Evolutionary conservation across 2,888 invertebrate genomes (phyloP).

Genomic region (Crocallis elinguaria): DNA sequence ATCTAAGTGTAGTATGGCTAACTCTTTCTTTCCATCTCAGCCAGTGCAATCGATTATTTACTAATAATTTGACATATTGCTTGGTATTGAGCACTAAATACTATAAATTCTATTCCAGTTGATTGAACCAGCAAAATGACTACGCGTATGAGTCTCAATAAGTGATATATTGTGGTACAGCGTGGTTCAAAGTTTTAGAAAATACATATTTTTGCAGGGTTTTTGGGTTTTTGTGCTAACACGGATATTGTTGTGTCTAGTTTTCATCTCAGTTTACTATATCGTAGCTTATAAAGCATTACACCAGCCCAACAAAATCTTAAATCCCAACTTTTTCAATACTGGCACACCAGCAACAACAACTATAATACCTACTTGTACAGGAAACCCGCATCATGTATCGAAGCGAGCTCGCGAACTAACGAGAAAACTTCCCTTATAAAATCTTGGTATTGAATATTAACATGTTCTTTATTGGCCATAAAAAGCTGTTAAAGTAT

Average conservation of each 20-base stretch:
- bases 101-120: no score
- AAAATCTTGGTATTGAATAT: constrained; percentile 77
- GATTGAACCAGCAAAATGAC: no score
- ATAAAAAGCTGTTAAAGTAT: constrained; percentile 57
- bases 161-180: no score
- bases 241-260: not conserved
- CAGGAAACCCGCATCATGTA: constrained; percentile 41
- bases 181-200: no score
- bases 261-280: not conserved
- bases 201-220: no score
- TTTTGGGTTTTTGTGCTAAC: no score
- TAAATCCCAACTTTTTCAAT: constrained; percentile 29
- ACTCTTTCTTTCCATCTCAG: no score
- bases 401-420: constrained; percentile 57
- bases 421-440: constrained; percentile 75
- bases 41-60: no score
- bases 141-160: no score
- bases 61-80: no score
- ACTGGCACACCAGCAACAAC: constrained; percentile 30
- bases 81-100: no score
- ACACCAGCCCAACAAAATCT: constrained; percentile 13
- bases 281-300: not conserved
- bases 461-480: constrained; percentile 71
- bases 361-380: constrained; percentile 36
- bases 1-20: no score